Evolutionary conservation across 1,140 invertebrate genomes (phyloP).

Genomic region (Pseudomyrmex dendroicus): DNA sequence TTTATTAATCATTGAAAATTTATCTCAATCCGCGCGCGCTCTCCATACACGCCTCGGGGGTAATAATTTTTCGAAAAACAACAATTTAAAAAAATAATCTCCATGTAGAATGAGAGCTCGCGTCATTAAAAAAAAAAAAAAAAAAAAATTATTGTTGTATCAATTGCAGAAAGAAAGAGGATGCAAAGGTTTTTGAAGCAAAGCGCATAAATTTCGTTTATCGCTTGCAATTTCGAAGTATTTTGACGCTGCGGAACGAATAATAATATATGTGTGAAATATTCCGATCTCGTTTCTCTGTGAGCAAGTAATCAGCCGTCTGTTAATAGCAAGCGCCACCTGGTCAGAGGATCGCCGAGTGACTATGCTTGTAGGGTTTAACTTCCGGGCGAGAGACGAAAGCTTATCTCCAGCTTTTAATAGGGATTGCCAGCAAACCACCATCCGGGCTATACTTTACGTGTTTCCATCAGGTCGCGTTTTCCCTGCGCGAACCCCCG

Average conservation of each 20-base stretch:
- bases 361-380: constrained; percentile 74
- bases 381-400: constrained; percentile 65
- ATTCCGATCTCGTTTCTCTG: constrained; percentile 57
- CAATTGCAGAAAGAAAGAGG: neutral
- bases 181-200: neutral
- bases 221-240: neutral
- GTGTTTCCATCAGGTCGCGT: constrained; percentile 40
- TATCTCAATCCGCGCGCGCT: constrained; percentile 6
- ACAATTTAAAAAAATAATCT: neutral
- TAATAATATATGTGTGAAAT: neutral
- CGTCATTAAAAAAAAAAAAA: neutral
- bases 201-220: neutral
- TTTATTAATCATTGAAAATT: constrained; percentile 36
- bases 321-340: constrained; percentile 50
- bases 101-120: neutral
- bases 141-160: neutral
- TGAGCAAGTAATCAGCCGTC: constrained; percentile 72
- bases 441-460: constrained; percentile 14
- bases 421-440: constrained; percentile 42
- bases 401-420: constrained; percentile 78
- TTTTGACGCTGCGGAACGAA: neutral
- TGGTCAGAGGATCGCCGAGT: constrained; percentile 17
- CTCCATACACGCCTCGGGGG: neutral
- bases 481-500: constrained; percentile 36
- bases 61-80: neutral